Percentiles rank a stretch among this genome's conserved stretches.
These are phyloP conservation scores for Pitangus sulphuratus DNA, from an alignment of 2,797 vertebrate genomes.

Conservation along the genomic window DNA sequence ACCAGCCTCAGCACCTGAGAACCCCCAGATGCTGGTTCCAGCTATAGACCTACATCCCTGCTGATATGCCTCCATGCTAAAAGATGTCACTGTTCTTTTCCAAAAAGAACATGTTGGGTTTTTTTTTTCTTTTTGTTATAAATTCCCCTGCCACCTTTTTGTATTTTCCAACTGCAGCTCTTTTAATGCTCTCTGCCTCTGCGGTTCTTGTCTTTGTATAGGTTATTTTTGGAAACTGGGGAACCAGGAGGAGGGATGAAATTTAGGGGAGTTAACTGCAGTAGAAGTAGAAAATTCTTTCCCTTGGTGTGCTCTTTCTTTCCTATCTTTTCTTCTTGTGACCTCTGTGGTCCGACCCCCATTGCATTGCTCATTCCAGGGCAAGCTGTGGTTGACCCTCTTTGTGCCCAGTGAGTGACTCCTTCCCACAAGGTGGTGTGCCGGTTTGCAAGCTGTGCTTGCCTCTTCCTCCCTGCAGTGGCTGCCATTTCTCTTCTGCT, in stretches of 20 bases:
- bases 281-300: not conserved
- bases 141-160: slow-evolving; percentile 3
- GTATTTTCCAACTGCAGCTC: slow-evolving; percentile 4
- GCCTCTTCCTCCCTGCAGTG: not conserved
- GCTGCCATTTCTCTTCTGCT: not conserved
- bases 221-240: slow-evolving; percentile 59
- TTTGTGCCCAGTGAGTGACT: not conserved
- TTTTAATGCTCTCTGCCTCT: slow-evolving; percentile 9
- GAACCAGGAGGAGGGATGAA: slow-evolving; percentile 30
- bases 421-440: not conserved
- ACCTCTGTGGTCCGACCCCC: not conserved
- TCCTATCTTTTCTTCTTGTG: slow-evolving; percentile 2
- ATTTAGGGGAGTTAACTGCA: slow-evolving; percentile 26
- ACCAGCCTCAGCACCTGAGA: not conserved
- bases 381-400: not conserved
- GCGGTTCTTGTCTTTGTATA: slow-evolving; percentile 21
- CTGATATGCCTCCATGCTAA: not conserved
- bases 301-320: not conserved
- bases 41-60: not conserved
- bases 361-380: not conserved
- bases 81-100: slow-evolving; percentile 11
- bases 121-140: not conserved
- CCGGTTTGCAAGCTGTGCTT: not conserved
- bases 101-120: not conserved
- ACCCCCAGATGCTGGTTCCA: not conserved